Evolutionary conservation across 2,888 invertebrate species (phyloP).

Genomic region (Leptura quadrifasciata): DNA sequence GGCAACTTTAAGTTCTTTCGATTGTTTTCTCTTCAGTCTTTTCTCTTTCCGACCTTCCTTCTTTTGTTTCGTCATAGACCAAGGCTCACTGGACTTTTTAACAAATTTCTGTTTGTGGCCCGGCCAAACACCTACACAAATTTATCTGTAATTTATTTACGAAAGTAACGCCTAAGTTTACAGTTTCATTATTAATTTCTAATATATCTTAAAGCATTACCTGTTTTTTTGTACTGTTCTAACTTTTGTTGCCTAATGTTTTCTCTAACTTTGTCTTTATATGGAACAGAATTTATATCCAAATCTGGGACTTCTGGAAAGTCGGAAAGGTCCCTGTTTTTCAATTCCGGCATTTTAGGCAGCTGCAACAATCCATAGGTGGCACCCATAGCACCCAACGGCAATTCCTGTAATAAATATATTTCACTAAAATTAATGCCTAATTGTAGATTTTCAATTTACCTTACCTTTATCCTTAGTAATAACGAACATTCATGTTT

Average conservation of each 20-base stretch:
- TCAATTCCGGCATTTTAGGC: constrained; percentile 97
- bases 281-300: constrained; percentile 85
- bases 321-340: constrained; percentile 77
- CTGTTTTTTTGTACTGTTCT: constrained; percentile 82
- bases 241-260: constrained; percentile 83
- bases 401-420: constrained; percentile 79
- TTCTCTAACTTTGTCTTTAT: constrained; percentile 88
- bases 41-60: constrained; percentile 81
- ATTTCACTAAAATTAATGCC: neutral
- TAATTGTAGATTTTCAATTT: neutral
- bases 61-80: constrained; percentile 85
- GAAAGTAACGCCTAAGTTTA: too few species aligned
- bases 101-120: constrained; percentile 70
- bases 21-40: constrained; percentile 79
- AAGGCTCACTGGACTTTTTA: constrained; percentile 81
- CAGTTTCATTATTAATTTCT: neutral
- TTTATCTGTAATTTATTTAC: neutral
- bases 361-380: constrained; percentile 93
- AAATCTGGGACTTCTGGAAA: constrained; percentile 78
- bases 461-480: constrained; percentile 84
- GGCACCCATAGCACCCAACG: constrained; percentile 88
- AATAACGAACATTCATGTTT: constrained; percentile 97
- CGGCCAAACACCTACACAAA: constrained; percentile 69
- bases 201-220: constrained; percentile 69
- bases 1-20: constrained; percentile 75